phyloP scores from a whole-genome alignment of 2,888 invertebrate genomes.

The Elegia similella region DNA sequence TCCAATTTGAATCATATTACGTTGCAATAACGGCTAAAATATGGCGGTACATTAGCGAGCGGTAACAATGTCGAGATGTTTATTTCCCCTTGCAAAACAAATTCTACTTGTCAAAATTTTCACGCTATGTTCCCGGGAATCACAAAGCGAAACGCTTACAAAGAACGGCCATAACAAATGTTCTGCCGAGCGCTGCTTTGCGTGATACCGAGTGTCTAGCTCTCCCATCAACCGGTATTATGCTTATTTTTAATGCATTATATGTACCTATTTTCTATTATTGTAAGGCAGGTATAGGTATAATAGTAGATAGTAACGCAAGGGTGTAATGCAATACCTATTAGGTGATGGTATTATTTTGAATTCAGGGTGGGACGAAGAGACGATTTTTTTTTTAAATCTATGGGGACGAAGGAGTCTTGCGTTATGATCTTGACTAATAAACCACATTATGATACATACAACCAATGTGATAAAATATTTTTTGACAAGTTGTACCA shows the following conservation, averaged over 20 bases:
- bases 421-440: too few species aligned
- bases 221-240: constrained; percentile 53
- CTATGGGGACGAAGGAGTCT: too few species aligned
- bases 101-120: constrained; percentile 76
- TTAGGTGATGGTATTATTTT: too few species aligned
- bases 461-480: too few species aligned
- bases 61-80: constrained; percentile 40
- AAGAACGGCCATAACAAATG: constrained; percentile 73
- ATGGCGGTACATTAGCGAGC: constrained; percentile 8
- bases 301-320: too few species aligned
- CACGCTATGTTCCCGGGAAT: constrained; percentile 67
- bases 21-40: constrained; percentile 11
- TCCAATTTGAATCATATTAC: constrained; percentile 15
- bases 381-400: too few species aligned
- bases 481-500: too few species aligned
- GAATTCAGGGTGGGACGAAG: too few species aligned
- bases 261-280: too few species aligned
- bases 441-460: too few species aligned
- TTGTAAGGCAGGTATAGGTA: too few species aligned
- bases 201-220: constrained; percentile 44
- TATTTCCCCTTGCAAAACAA: constrained; percentile 63
- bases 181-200: constrained; percentile 64
- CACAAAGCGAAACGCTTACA: constrained; percentile 74
- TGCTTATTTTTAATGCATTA: constrained; percentile 43
- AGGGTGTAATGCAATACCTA: too few species aligned